Evolutionary conservation across 2,797 vertebrate genomes (phyloP).

Genomic region (Brachymystax lenok): DNA sequence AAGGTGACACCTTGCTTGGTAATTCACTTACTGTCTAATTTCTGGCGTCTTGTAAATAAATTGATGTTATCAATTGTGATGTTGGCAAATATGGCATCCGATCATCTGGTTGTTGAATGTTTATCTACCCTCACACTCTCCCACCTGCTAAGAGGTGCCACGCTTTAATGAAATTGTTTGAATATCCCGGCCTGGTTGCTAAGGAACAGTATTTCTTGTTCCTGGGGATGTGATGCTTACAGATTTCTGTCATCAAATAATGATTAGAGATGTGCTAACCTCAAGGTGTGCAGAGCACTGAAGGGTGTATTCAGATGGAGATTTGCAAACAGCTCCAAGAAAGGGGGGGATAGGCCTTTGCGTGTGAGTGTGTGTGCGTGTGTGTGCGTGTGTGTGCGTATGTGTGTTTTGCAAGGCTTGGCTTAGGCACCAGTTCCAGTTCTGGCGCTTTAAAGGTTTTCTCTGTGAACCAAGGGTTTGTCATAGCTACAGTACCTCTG

Average conservation of each 20-base stretch:
- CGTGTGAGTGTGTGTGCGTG: neutral
- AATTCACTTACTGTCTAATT: constrained; percentile 77
- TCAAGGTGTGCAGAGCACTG: constrained; percentile 88
- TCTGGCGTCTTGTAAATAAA: constrained; percentile 93
- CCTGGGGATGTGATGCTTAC: constrained; percentile 84
- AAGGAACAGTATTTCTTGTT: constrained; percentile 92
- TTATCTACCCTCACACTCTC: constrained; percentile 97
- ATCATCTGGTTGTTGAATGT: constrained; percentile 92
- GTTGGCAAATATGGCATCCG: constrained; percentile 97
- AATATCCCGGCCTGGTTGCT: constrained; percentile 93
- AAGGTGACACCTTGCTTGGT: constrained; percentile 68
- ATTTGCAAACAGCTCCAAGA: constrained; percentile 85
- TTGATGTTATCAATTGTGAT: constrained; percentile 97
- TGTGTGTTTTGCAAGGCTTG: constrained; percentile 12
- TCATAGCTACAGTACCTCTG: constrained; percentile 24
- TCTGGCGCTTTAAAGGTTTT: constrained; percentile 45
- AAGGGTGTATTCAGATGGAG: constrained; percentile 84
- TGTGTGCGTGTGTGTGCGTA: neutral
- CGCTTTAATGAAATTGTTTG: constrained; percentile 99
- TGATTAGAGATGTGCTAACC: constrained; percentile 97
- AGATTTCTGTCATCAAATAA: constrained; percentile 98
- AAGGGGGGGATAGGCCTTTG: constrained; percentile 53
- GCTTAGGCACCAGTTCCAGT: constrained; percentile 45
- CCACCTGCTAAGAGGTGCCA: constrained; percentile 99
- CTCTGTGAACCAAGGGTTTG: constrained; percentile 35